A percentile compares a stretch with the other conserved stretches of the same genome.
phyloP scores from a whole-genome alignment of 2,888 invertebrate genomes.

The Dryococelus australis region DNA sequence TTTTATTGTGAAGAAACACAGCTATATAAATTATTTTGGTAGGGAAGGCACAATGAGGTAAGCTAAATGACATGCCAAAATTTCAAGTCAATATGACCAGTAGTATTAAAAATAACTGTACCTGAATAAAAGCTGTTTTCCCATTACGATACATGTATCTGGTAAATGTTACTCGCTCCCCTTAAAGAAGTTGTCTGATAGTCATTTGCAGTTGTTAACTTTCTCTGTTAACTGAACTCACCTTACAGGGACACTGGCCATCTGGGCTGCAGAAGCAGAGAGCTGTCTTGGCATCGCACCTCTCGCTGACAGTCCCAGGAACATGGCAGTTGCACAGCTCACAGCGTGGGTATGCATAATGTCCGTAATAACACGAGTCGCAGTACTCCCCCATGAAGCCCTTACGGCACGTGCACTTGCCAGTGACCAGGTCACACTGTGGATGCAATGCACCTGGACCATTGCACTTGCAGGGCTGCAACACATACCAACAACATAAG shows the following conservation, averaged over 20 bases:
- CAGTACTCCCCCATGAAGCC: slow-evolving; percentile 83
- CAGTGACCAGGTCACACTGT: slow-evolving; percentile 67
- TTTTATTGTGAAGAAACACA: too few relatives aligned
- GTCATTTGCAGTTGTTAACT: too few relatives aligned
- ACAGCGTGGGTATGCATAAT: slow-evolving; percentile 90
- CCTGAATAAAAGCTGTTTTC: too few relatives aligned
- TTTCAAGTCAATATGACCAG: too few relatives aligned
- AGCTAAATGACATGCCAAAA: too few relatives aligned
- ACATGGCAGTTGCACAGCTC: slow-evolving; percentile 82
- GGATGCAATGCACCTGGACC: slow-evolving; percentile 71
- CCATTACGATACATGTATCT: too few relatives aligned
- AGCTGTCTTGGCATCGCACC: slow-evolving; percentile 53
- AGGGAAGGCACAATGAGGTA: too few relatives aligned
- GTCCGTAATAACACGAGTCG: slow-evolving; percentile 82
- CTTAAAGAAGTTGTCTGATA: too few relatives aligned
- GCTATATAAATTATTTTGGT: too few relatives aligned
- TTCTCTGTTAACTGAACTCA: slow-evolving; percentile 53
- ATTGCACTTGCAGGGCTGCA: slow-evolving; percentile 75
- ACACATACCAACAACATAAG: slow-evolving; percentile 42
- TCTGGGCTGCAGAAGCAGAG: slow-evolving; percentile 74
- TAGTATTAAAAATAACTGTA: too few relatives aligned
- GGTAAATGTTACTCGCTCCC: too few relatives aligned
- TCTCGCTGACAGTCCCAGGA: slow-evolving; percentile 69
- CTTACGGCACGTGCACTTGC: slow-evolving; percentile 78
- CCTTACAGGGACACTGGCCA: slow-evolving; percentile 92